These are phyloP conservation scores for Sussaba pulchella DNA, from an alignment of 2,888 invertebrate species.

Conservation along the genomic window DNA sequence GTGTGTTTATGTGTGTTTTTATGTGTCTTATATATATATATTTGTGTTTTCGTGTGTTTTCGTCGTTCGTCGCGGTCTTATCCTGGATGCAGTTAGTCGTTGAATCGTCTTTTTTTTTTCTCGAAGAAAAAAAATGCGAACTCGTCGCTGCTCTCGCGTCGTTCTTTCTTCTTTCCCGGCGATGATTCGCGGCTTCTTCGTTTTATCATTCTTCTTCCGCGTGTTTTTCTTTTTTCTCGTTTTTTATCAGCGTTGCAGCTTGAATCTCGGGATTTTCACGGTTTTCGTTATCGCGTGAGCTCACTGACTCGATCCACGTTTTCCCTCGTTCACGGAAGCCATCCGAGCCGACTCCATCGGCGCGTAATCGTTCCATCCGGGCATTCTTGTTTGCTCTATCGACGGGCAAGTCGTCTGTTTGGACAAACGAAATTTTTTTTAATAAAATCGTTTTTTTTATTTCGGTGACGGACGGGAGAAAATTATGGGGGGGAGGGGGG, in stretches of 20 bases:
- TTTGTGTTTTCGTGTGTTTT: too few relatives aligned
- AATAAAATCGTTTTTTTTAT: too few relatives aligned
- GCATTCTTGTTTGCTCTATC: conserved; percentile 82
- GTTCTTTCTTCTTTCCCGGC: background rate
- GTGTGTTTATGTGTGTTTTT: background rate
- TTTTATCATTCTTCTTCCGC: conserved; percentile 15
- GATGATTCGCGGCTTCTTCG: conserved; percentile 14
- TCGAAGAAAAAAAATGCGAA: conserved; percentile 34
- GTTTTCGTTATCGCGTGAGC: conserved; percentile 14
- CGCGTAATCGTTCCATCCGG: conserved; percentile 78
- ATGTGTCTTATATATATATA: too few relatives aligned
- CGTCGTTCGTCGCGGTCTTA: conserved; percentile 42
- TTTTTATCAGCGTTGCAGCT: conserved; percentile 31
- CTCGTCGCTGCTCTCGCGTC: background rate
- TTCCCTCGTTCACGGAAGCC: conserved; percentile 81
- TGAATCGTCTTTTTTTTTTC: conserved; percentile 25
- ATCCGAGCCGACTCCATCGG: conserved; percentile 79
- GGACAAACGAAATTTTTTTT: conserved; percentile 19
- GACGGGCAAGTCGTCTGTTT: conserved; percentile 75
- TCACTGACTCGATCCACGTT: conserved; percentile 78
- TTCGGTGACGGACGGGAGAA: too few relatives aligned
- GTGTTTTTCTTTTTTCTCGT: conserved; percentile 33
- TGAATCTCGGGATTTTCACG: conserved; percentile 41
- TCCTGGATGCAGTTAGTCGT: conserved; percentile 17
- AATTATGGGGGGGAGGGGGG: background rate